phyloP scores from a whole-genome alignment of 2,888 invertebrate species.

The Ypsolopha sequella region DNA sequence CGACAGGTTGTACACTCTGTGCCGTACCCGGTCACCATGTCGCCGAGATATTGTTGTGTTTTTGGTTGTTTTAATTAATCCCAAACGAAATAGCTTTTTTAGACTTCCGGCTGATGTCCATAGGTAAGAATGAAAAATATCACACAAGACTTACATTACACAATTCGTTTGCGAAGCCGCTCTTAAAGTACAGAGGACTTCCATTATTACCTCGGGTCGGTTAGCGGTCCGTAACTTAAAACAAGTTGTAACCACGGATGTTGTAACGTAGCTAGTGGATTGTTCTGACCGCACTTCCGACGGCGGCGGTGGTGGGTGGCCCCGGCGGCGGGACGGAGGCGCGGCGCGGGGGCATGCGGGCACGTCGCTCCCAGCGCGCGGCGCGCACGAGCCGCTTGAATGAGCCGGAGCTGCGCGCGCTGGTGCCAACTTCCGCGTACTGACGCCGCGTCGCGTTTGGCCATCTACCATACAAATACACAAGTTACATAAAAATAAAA shows the following conservation, averaged over 20 bases:
- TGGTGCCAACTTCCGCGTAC: slow-evolving; percentile 1
- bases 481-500: too few species aligned
- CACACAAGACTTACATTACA: too few species aligned
- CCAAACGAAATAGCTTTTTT: too few species aligned
- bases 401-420: slow-evolving; percentile 2
- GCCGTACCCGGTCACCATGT: too few species aligned
- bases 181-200: too few species aligned
- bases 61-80: too few species aligned
- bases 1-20: too few species aligned
- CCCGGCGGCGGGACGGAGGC: not conserved
- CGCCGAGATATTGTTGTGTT: too few species aligned
- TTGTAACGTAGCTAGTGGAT: not conserved
- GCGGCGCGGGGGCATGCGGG: not conserved
- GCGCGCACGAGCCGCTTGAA: slow-evolving; percentile 4
- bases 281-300: not conserved
- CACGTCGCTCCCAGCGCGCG: not conserved
- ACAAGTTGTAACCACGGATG: not conserved
- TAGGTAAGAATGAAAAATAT: too few species aligned
- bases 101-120: too few species aligned
- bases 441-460: not conserved
- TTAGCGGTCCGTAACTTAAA: not conserved
- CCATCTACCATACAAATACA: not conserved
- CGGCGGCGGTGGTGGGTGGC: not conserved
- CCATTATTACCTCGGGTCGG: not conserved
- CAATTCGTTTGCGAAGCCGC: too few species aligned